These are phyloP conservation scores for Brachynemurus nebulosus DNA, from an alignment of 2,888 invertebrate species.

Conservation along the genomic window DNA sequence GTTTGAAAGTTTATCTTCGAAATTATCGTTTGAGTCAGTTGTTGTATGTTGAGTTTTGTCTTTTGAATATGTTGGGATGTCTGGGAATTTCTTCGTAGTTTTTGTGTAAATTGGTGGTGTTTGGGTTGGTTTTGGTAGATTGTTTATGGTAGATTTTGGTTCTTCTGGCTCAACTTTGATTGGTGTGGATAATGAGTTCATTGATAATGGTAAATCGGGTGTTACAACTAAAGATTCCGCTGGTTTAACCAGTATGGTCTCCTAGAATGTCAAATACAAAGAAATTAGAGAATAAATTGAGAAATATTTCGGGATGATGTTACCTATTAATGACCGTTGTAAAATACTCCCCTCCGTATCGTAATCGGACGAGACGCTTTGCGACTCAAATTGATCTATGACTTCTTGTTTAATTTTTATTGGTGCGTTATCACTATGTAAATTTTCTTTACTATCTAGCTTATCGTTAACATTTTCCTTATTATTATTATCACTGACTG, in stretches of 20 bases:
- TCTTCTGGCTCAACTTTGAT: slow-evolving; percentile 6
- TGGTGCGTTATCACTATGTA: background rate
- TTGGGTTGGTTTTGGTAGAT: background rate
- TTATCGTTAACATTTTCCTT: too few relatives aligned
- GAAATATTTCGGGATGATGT: background rate
- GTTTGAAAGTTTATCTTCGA: slow-evolving; percentile 5
- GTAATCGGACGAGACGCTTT: background rate
- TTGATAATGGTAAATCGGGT: slow-evolving; percentile 7
- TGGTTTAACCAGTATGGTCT: slow-evolving; percentile 9
- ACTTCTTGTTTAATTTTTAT: slow-evolving; percentile 1
- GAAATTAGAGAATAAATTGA: background rate
- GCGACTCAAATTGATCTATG: background rate
- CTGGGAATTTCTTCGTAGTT: slow-evolving; percentile 7
- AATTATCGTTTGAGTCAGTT: background rate
- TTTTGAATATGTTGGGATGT: background rate
- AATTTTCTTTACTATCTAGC: too few relatives aligned
- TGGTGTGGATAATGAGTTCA: background rate
- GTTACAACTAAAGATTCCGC: slow-evolving; percentile 9
- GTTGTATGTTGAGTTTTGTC: background rate
- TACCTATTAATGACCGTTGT: slow-evolving; percentile 9
- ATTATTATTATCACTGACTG: too few relatives aligned
- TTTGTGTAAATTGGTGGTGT: slow-evolving; percentile 9
- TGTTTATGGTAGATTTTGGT: background rate
- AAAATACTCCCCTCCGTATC: slow-evolving; percentile 8
- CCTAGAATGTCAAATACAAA: slow-evolving; percentile 3